Conservation (phyloP, 2,888 invertebrate genomes). For the Perizoma flavofasciatum region DNA sequence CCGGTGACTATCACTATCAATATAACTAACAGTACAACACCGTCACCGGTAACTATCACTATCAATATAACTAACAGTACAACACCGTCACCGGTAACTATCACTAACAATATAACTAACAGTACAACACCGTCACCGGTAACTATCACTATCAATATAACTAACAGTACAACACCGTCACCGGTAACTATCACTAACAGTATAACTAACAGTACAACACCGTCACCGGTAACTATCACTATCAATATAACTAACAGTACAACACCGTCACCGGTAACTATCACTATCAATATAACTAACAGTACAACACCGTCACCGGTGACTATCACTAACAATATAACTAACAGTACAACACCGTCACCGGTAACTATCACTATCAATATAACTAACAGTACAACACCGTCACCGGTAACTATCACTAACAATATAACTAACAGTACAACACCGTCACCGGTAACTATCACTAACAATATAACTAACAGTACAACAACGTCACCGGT, state of each 20-base stretch:
- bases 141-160: too few relatives aligned
- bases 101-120: too few relatives aligned
- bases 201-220: slow-evolving; percentile 56
- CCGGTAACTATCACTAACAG: slow-evolving; percentile 34
- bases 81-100: slow-evolving; percentile 34
- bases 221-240: slow-evolving; percentile 32
- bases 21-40: slow-evolving; percentile 56
- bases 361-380: slow-evolving; percentile 34
- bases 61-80: too few relatives aligned
- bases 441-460: slow-evolving; percentile 34
- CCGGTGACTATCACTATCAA: slow-evolving; percentile 34
- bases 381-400: slow-evolving; percentile 56
- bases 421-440: too few relatives aligned
- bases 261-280: slow-evolving; percentile 34
- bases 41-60: slow-evolving; percentile 32
- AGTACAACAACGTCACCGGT: slow-evolving; percentile 45
- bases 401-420: slow-evolving; percentile 32
- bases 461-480: too few relatives aligned
- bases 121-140: slow-evolving; percentile 45
- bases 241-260: too few relatives aligned
- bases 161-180: slow-evolving; percentile 50
- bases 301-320: slow-evolving; percentile 45
- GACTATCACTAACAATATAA: too few relatives aligned
- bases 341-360: slow-evolving; percentile 50
- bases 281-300: too few relatives aligned